Base-by-base conservation (phyloP, 2,888 invertebrate genomes). In the Dimorphilus gyrociliatus region DNA sequence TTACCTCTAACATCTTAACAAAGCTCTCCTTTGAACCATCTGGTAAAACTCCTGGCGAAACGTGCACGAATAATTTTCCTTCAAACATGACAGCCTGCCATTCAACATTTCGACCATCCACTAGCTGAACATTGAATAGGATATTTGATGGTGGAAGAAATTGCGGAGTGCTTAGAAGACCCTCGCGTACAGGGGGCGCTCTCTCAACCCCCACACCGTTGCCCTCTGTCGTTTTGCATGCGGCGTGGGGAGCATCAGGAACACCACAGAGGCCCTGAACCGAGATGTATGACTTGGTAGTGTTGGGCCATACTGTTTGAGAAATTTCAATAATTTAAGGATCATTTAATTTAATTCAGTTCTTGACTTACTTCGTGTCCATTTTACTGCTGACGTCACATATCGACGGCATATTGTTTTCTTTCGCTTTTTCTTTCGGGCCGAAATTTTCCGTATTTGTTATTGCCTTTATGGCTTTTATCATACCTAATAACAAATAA, bases 251-350 rank as follows among this genome's bases (percentile, higher is more conserved):
- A 75, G 76, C 88, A 88, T 90, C 90, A 92, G 88, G 88, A 90
- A 81, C 86, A 88, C 82, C 81, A 88, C 88, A 81, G 88, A 86
- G 88, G 88, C 86, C 86, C 86, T 74, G 82, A 79, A 68, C 85
- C 86, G 79, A 88, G 81, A 78, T 84, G 70, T 67, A 73, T 71
- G 65, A 66, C 69, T 52, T 67, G 70, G 51, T 69, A 67, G 37
- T 40, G 38, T 19, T 38, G 40, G 29, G 45, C 43, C 32, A 45
- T 33, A 27, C 51, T 50, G 44, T n/a, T n/a, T n/a, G n/a, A n/a
- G n/a, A n/a, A n/a, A n/a, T n/a, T n/a, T n/a, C n/a, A n/a, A 29
- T 46, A 46, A 7, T 17, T 25, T 29, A 30, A 33, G 12, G 17
- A 30, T 13, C 3, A 5, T n/a, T n/a, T n/a, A n/a, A n/a, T n/a